Percentiles rank a stretch among this genome's conserved stretches.
Evolutionary conservation across 2,797 vertebrate species (phyloP).

Genomic region (Nasua narica): DNA sequence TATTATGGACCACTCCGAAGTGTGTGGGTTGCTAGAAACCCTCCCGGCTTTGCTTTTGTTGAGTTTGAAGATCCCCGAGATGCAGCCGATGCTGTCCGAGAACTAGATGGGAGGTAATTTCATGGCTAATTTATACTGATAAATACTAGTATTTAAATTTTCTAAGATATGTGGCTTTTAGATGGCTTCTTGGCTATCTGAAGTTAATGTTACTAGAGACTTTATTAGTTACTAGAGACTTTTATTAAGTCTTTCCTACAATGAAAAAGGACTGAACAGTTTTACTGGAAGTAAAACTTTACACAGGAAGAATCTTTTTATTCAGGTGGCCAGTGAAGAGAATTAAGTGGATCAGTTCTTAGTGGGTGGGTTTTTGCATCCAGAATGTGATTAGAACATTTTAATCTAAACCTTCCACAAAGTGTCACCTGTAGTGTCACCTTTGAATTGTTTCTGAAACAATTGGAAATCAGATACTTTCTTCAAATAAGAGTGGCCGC

Average conservation of each 20-base stretch:
- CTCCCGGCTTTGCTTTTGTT: constrained; percentile 97
- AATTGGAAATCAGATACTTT: neutral
- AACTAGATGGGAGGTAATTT: constrained; percentile 96
- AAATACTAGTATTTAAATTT: neutral
- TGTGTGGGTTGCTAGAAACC: constrained; percentile 98
- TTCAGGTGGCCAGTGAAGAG: neutral
- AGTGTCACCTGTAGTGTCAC: neutral
- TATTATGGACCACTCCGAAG: constrained; percentile 97
- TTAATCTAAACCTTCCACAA: neutral
- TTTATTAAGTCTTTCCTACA: neutral
- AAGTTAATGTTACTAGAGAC: neutral
- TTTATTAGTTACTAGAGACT: too few species aligned
- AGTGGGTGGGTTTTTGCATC: neutral
- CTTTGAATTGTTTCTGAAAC: neutral
- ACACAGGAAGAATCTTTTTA: neutral
- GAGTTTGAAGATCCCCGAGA: constrained; percentile 99
- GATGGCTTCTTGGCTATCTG: neutral
- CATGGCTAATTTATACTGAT: neutral
- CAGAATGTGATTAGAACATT: neutral
- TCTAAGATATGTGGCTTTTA: neutral
- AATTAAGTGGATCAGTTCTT: neutral
- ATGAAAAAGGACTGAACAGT: neutral
- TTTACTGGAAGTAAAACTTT: neutral
- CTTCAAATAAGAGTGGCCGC: neutral
- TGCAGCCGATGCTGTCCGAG: constrained; percentile 96